Evolutionary conservation across 2,888 invertebrate species (phyloP), one percentile per base, ranked within the genome.

Genomic region (Onthophagus sagittarius): DNA sequence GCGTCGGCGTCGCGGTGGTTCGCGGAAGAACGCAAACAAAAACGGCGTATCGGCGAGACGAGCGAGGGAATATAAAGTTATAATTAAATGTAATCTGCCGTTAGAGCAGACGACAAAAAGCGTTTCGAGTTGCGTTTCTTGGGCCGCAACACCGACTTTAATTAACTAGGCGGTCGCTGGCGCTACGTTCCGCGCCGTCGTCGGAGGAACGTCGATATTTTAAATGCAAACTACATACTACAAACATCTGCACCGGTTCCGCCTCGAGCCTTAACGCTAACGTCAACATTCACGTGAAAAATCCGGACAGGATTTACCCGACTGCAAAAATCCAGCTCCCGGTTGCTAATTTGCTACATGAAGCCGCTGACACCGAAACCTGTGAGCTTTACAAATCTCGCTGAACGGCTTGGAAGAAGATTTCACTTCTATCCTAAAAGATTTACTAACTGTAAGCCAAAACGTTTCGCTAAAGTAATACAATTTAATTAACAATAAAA

Each of bases 51-150:
- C 67, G 31, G 67, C 13, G 9, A 32, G n/a, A 6, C 23, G 32
- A 67, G n/a, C 32, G 23, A 15, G 31, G 2, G 67, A 32, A 67
- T 31, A 67, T 67, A 32, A 67, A 67, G 67, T 67, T 67, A 67
- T 67, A 67, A 67, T 67, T 67, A 67, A 67, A 67, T 67, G 67
- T 67, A 67, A 67, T 67, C 67, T 67, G 23, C 67, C 67, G 32
- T 67, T 67, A 67, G 67, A 67, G 67, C 9, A 31, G 67, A 31
- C 31, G 31, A 5, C 67, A 23, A 67, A 23, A 13, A 31, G 67
- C 15, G 67, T n/a, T 67, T 53, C 39, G 39, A 53, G 39, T 53
- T 11, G 39, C 39, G 39, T 53, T 53, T 53, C 39, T 53, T 53
- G 39, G 39, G 4, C 39, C 39, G 39, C 4, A 0, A 53, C 39